phyloP scores from a whole-genome alignment of 1,140 invertebrate species.

The Littorina saxatilis region DNA sequence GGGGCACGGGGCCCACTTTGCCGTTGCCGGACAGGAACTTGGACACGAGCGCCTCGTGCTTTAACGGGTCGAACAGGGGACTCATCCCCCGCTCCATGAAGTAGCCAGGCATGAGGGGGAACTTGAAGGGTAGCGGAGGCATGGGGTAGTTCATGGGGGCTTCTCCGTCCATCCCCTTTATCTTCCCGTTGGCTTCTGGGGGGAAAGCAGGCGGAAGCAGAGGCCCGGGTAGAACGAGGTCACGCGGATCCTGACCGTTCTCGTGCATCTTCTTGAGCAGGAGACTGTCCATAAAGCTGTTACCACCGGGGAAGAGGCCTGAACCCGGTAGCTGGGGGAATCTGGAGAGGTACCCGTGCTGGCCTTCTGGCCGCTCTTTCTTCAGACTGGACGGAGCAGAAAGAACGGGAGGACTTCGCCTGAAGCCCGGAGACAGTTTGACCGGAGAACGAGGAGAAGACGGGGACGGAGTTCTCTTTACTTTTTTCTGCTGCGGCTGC shows the following conservation, averaged over 20 bases:
- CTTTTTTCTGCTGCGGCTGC: not conserved
- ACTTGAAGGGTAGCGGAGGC: conserved; percentile 46
- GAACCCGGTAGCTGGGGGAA: conserved; percentile 34
- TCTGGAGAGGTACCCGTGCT: not conserved
- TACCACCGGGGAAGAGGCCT: conserved; percentile 53
- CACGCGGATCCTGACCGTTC: conserved; percentile 47
- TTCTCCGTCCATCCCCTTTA: not conserved
- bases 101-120: conserved; percentile 48
- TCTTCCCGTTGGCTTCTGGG: conserved; percentile 27
- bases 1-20: conserved; percentile 37
- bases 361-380: not conserved
- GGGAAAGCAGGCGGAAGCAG: conserved; percentile 16
- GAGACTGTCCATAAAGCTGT: conserved; percentile 61
- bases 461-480: no score
- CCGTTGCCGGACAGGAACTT: conserved; percentile 30
- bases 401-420: not conserved
- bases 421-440: not conserved
- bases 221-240: conserved; percentile 10
- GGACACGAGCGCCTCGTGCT: conserved; percentile 42
- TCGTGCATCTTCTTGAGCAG: conserved; percentile 68
- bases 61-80: conserved; percentile 54
- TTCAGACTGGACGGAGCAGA: not conserved
- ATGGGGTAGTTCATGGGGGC: conserved; percentile 9
- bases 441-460: not conserved
- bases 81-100: conserved; percentile 42